phyloP scores from a whole-genome alignment of 2,888 invertebrate genomes.

The Pyralis farinalis region DNA sequence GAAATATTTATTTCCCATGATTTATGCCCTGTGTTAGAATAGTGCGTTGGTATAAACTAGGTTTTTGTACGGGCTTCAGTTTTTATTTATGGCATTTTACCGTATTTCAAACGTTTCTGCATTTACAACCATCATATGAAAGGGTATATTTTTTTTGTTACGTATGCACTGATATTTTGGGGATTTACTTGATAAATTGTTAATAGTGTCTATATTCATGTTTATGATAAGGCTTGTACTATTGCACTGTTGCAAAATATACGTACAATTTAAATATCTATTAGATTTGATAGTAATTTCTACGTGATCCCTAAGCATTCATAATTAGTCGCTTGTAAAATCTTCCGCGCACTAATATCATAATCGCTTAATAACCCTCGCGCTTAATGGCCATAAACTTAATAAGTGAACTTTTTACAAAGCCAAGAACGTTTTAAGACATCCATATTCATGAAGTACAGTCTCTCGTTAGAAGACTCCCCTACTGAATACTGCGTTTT shows the following conservation, averaged over 20 bases:
- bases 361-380: constrained; percentile 14
- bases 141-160: too few relatives aligned
- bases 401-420: constrained; percentile 56
- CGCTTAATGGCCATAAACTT: constrained; percentile 46
- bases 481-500: constrained; percentile 56
- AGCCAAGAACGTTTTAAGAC: constrained; percentile 50
- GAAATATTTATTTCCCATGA: neutral
- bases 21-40: neutral
- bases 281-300: too few relatives aligned
- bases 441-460: constrained; percentile 69
- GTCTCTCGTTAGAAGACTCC: constrained; percentile 29
- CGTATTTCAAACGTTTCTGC: neutral
- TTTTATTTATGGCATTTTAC: neutral
- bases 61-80: neutral
- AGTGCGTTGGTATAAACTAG: neutral
- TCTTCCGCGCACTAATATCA: too few relatives aligned
- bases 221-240: too few relatives aligned
- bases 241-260: too few relatives aligned
- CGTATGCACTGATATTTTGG: too few relatives aligned
- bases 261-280: too few relatives aligned
- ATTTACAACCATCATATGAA: too few relatives aligned
- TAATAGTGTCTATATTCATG: too few relatives aligned
- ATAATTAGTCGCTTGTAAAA: too few relatives aligned
- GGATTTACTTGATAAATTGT: too few relatives aligned
- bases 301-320: too few relatives aligned